phyloP scores from a whole-genome alignment of 2,797 vertebrate species.

The Urocyon cinereoargenteus region DNA sequence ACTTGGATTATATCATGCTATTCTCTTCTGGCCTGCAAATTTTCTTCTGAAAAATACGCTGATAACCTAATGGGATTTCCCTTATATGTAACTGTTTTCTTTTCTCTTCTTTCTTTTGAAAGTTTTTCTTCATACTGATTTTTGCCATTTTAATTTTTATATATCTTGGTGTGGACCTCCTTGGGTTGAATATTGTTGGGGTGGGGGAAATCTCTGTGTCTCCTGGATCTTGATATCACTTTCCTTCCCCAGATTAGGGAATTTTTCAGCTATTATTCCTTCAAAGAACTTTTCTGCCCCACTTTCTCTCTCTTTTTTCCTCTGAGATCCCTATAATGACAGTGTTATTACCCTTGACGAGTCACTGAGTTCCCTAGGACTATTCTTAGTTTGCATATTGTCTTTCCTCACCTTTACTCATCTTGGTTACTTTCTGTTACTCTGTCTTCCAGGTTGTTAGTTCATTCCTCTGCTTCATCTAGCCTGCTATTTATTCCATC shows the following conservation, averaged over 20 bases:
- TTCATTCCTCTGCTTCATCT: neutral
- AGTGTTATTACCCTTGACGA: neutral
- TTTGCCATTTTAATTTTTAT: neutral
- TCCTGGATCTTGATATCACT: neutral
- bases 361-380: neutral
- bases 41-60: neutral
- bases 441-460: neutral
- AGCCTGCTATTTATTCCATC: neutral
- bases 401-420: neutral
- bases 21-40: neutral
- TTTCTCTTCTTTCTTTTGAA: neutral
- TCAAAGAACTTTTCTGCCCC: neutral
- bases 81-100: neutral
- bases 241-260: neutral
- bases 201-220: neutral
- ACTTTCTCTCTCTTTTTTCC: neutral
- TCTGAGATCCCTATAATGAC: neutral
- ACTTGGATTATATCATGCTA: neutral
- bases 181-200: neutral
- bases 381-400: neutral
- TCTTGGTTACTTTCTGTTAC: neutral
- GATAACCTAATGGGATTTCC: neutral
- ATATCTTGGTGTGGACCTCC: neutral
- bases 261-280: neutral
- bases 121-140: neutral